A percentile compares a stretch with the other conserved stretches of the same genome.
Conservation (phyloP, 2,797 vertebrate species). For the Peromyscus attwateri region DNA sequence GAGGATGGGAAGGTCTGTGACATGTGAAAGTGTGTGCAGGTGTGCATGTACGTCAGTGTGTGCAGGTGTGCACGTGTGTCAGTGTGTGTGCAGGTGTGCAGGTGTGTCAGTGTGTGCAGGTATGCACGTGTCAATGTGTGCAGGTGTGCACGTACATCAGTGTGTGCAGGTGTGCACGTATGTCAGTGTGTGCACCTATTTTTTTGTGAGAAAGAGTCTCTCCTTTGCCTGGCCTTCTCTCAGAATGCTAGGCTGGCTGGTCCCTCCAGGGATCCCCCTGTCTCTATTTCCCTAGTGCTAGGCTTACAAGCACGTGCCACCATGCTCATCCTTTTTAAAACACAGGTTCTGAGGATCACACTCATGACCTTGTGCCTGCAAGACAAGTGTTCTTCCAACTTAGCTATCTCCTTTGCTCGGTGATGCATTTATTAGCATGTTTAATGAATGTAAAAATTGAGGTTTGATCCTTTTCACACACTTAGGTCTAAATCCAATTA, state of each 20-base stretch:
- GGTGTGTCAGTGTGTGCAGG: not conserved
- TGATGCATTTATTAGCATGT: not conserved
- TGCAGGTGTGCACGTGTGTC: not conserved
- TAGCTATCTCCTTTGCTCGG: not conserved
- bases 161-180: not conserved
- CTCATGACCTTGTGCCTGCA: too few relatives aligned
- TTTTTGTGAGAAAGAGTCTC: not conserved
- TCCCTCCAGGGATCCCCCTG: not conserved
- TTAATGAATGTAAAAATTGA: slow-evolving; percentile 15
- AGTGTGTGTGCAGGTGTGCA: not conserved
- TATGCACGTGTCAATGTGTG: not conserved
- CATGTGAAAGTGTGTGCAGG: not conserved
- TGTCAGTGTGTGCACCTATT: not conserved
- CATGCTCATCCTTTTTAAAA: not conserved
- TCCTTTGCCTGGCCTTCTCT: not conserved
- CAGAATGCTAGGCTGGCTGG: not conserved
- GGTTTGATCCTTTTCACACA: not conserved
- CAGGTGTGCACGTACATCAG: not conserved
- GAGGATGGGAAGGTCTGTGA: not conserved
- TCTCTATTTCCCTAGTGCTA: not conserved
- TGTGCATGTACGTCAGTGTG: not conserved
- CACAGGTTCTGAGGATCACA: not conserved
- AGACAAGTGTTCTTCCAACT: not conserved
- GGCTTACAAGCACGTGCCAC: not conserved
- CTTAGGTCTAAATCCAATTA: not conserved